These are phyloP conservation scores for Elaphurus davidianus DNA, from an alignment of 2,113 vertebrate genomes.

Conservation along the genomic window DNA sequence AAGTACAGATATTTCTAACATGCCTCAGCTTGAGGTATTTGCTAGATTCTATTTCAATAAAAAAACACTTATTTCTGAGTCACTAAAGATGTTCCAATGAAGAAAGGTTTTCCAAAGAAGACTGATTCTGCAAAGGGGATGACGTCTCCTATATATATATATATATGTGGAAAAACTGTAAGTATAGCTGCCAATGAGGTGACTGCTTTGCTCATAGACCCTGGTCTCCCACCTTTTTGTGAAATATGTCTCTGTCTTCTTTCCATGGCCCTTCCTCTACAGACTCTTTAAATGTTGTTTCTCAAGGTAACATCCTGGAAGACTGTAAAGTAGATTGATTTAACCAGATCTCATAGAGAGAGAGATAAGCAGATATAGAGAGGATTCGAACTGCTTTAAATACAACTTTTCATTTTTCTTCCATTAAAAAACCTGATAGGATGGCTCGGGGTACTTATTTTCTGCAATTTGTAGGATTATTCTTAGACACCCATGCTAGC, in stretches of 20 bases:
- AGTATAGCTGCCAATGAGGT: neutral
- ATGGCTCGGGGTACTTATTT: neutral
- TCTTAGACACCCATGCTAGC: neutral
- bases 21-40: constrained; percentile 51
- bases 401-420: neutral
- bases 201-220: neutral
- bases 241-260: neutral
- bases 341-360: neutral
- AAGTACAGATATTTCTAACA: constrained; percentile 64
- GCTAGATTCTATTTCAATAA: constrained; percentile 58
- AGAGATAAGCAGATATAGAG: neutral
- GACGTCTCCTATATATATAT: neutral
- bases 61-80: constrained; percentile 36
- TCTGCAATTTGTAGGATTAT: constrained; percentile 6
- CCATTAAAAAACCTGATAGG: neutral
- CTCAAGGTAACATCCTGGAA: constrained; percentile 8
- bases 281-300: constrained; percentile 4
- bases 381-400: neutral
- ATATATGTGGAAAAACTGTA: neutral
- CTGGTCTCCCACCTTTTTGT: neutral
- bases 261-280: neutral
- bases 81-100: constrained; percentile 35
- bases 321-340: neutral
- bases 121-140: constrained; percentile 8
- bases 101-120: constrained; percentile 34